Conservation (phyloP, 2,888 invertebrate genomes). For the Lottia gigantea region DNA sequence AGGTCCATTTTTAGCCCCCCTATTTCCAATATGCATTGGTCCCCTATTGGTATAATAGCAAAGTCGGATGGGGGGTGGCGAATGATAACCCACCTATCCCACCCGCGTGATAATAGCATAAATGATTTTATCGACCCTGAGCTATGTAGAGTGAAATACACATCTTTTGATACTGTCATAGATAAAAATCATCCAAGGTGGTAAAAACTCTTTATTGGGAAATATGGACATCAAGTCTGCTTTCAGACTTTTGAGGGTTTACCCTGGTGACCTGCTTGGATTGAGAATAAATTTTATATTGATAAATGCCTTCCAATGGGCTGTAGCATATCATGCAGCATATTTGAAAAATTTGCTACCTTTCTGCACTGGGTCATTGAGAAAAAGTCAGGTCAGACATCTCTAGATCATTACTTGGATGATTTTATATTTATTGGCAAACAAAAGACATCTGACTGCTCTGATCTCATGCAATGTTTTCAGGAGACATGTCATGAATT, state of each 20-base stretch:
- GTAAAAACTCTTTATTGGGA: background rate
- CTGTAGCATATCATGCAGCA: no score
- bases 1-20: background rate
- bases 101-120: background rate
- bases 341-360: no score
- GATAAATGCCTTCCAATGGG: background rate
- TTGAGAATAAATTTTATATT: background rate
- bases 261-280: constrained; percentile 1
- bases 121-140: constrained; percentile 4
- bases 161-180: background rate
- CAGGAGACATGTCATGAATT: background rate
- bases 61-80: background rate
- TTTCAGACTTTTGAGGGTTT: background rate
- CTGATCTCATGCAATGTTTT: no score
- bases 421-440: no score
- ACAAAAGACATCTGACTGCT: no score
- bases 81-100: background rate
- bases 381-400: background rate
- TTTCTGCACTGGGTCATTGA: no score
- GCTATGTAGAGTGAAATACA: background rate
- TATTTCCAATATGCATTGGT: no score
- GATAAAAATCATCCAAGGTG: background rate
- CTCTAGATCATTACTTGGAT: background rate
- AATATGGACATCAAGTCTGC: background rate
- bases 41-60: background rate